Conservation (phyloP, 2,113 vertebrate genomes). For the Archocentrus centrarchus region DNA sequence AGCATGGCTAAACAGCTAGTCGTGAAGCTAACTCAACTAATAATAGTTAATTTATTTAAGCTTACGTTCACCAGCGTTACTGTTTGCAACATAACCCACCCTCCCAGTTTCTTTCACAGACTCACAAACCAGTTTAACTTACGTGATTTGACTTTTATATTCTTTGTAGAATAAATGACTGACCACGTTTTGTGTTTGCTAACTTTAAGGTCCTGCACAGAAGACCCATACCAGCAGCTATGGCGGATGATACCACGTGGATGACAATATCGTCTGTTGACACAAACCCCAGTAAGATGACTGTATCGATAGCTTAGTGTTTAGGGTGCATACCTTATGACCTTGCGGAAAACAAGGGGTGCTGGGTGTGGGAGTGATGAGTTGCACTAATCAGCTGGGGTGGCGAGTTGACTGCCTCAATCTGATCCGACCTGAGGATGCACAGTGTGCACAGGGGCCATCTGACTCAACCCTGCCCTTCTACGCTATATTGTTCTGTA, state of each 20-base stretch:
- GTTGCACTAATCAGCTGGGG: slow-evolving; percentile 73
- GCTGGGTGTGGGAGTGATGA: slow-evolving; percentile 73
- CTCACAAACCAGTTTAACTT: too few relatives aligned
- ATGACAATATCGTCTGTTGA: neutral
- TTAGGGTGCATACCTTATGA: neutral
- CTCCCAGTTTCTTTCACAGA: too few relatives aligned
- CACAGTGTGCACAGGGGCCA: slow-evolving; percentile 80
- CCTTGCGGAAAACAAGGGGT: neutral
- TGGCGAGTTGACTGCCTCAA: slow-evolving; percentile 57
- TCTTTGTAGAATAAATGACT: neutral
- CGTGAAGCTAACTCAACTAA: neutral
- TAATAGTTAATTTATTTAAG: neutral
- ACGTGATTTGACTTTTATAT: neutral
- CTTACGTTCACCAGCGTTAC: neutral
- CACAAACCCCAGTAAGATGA: neutral
- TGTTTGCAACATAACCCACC: neutral
- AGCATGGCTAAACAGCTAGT: neutral
- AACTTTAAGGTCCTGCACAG: neutral
- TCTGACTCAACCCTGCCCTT: slow-evolving; percentile 66
- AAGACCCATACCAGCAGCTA: neutral
- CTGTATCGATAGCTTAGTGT: neutral
- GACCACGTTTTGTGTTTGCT: neutral
- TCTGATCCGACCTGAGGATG: slow-evolving; percentile 71
- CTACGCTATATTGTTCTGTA: neutral
- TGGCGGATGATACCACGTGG: neutral